A percentile compares a stretch with the other conserved stretches of the same genome.
phyloP scores from a whole-genome alignment of 30 jellyfish, hydroid and myxozoan species.

The Hydractinia symbiolongicarpus region DNA sequence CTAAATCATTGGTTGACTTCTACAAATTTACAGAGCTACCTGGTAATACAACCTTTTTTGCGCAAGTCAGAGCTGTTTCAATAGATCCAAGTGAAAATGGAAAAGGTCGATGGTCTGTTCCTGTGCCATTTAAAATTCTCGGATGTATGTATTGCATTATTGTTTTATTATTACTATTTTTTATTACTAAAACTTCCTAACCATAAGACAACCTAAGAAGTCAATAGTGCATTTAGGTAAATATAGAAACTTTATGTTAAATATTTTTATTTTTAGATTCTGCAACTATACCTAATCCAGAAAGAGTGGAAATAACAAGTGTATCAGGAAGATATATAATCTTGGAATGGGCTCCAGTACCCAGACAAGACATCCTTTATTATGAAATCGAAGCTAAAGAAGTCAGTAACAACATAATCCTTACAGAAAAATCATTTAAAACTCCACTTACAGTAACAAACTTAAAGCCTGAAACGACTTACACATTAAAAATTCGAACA shows the following conservation, averaged over 20 bases:
- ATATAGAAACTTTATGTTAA: not conserved
- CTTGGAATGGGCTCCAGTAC: not conserved
- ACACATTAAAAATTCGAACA: constrained; percentile 2
- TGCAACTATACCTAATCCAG: not conserved
- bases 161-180: no score
- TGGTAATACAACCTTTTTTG: constrained; percentile 6
- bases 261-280: not conserved
- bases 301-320: not conserved
- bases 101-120: constrained; percentile 1
- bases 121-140: not conserved
- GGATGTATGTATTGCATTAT: no score
- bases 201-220: no score
- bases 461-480: constrained; percentile 11
- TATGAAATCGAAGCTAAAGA: constrained; percentile 4
- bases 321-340: not conserved
- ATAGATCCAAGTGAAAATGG: not conserved
- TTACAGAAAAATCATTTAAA: not conserved
- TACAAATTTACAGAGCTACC: not conserved
- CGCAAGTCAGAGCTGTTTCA: constrained; percentile 4
- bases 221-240: not conserved
- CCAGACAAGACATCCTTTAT: not conserved
- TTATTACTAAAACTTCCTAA: no score
- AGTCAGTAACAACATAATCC: not conserved
- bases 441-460: not conserved
- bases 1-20: not conserved